Evolutionary conservation across 2,797 vertebrate species (phyloP), one percentile per base, ranked within the genome.

Genomic region (Halcyon smyrnensis): DNA sequence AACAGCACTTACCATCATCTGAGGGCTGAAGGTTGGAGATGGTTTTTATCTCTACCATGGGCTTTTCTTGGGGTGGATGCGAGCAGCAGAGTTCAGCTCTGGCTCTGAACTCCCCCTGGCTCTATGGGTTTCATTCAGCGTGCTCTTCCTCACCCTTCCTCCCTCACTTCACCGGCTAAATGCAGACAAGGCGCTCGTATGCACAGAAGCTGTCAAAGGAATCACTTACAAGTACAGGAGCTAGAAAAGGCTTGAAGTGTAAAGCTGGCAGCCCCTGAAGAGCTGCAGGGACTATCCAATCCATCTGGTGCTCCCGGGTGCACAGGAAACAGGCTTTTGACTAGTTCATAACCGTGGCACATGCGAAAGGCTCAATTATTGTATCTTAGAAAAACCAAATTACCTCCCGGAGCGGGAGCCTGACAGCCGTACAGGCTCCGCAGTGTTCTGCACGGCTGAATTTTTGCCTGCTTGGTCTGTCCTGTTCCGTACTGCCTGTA

Each of bases 311-410:
- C 74, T 88, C 77, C 86, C 46, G 73, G 57, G 50, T 43, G 28
- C 50, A 50, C 37, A 91, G 85, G 39, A 96, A 91, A 83, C n/a
- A 48, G 65, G 57, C 63, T 88, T 96, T 93, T 76, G 85, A 86
- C 65, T 76, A 14, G 87, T 73, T 96, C 67, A 41, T 65, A 84
- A 87, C 43, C 0, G 1, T 32, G 80, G 67, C 69, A 81, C 79
- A 91, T 12, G 69, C 2, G 2, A 91, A 95, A 93, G 43, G 54
- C 76, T 91, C 91, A 93, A 94, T 96, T 93, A 95, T 81, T 86
- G 59, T 54, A 79, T 92, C 85, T 91, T 86, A 56, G 87, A 76
- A 93, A 94, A 84, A 56, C 32, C 80, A 95, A 93, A 96, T 97
- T 75, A 87, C 94, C 94, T 96, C 87, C 95, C 65, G 69, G 91